Evolutionary conservation across 2,113 vertebrate genomes (phyloP).

Genomic region (Labeo catla): DNA sequence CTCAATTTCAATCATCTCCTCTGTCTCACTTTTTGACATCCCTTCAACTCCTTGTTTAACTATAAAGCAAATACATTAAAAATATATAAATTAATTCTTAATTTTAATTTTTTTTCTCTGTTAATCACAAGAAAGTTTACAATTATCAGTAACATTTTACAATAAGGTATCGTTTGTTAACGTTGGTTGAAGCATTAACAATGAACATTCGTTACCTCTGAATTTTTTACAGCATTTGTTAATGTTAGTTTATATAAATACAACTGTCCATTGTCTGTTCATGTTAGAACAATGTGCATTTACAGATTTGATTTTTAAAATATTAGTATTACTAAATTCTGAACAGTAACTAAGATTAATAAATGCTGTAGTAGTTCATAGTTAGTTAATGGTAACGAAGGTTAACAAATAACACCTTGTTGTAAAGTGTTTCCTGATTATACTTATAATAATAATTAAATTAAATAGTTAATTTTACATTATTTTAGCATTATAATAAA

Average conservation of each 20-base stretch:
- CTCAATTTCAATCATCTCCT: conserved; percentile 98
- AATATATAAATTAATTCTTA: background rate
- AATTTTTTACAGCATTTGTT: background rate
- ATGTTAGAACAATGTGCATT: background rate
- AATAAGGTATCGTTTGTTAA: background rate
- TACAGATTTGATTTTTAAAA: background rate
- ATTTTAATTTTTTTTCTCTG: background rate
- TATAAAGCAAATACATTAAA: conserved; percentile 21
- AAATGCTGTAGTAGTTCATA: background rate
- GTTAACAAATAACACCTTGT: background rate
- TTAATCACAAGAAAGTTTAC: background rate
- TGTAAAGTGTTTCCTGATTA: background rate
- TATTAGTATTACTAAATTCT: background rate
- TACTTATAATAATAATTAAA: too few species aligned
- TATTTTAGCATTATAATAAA: background rate
- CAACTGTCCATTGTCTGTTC: background rate
- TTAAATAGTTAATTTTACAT: background rate
- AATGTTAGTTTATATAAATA: background rate
- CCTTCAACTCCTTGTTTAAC: conserved; percentile 57
- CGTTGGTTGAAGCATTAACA: background rate
- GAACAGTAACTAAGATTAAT: background rate
- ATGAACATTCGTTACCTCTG: background rate
- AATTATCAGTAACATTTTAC: background rate
- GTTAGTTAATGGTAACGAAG: background rate
- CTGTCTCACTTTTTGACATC: conserved; percentile 96